Base-by-base conservation (phyloP, 2,113 vertebrate genomes). In the Urocolius indicus region DNA sequence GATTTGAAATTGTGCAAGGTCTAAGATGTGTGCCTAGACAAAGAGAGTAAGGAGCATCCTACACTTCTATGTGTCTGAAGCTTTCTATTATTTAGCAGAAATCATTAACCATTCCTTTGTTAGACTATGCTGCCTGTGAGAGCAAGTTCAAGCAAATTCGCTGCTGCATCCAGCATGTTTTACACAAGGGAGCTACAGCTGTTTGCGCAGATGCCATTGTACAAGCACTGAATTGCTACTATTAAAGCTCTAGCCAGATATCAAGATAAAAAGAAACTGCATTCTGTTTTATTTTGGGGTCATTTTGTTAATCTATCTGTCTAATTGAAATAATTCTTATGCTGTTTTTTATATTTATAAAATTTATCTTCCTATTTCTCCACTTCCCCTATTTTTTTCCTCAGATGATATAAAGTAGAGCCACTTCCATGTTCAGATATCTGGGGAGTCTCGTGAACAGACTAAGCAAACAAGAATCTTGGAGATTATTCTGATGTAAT, bases 41-140 rank as follows among this genome's bases (percentile, higher is more conserved):
- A 91, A 89, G n/a, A 83, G 66, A 63, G 14, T 29, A 57, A 82
- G 55, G 63, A 79, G 9, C 45, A 83, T 71, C 20, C 34, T 76
- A 32, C 55, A 45, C 17, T 83, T 48, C 66, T 1, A 0, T 51
- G 52, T 54, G 38, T 74, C 80, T 89, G 59, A 90, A 79, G 79
- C 75, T 86, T 89, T 97, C 77, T 66, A 84, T 94, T 84, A 92
- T 95, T 96, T 86, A 92, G 67, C 68, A 96, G 91, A 66, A 94
- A 87, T 89, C 84, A 89, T 96, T 94, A 93, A 59, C 83, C 32
- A 84, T 93, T 93, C 72, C 71, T 93, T 96, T 96, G 78, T 96
- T 80, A 88, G 58, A 68, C 66, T 46, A 21, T 27, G 34, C 72
- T 94, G 80, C 41, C 63, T 76, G 52, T 58, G 29, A 92, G 78